Base-by-base conservation (phyloP, 2,113 vertebrate species). In the Apteryx mantelli region DNA sequence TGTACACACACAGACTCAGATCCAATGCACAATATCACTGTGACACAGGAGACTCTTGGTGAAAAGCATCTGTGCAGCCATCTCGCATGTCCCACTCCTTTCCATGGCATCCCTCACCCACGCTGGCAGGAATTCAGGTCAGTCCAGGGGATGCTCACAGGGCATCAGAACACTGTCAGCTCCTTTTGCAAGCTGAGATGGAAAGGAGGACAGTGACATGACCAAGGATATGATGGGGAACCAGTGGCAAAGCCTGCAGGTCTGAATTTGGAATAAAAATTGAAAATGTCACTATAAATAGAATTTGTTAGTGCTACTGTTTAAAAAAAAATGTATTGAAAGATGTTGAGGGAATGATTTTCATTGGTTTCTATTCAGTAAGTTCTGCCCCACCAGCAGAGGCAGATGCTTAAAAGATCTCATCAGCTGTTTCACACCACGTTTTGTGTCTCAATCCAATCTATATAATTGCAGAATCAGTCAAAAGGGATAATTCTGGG, bases 51-150 rank as follows among this genome's bases (percentile, higher is more conserved):
- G 63, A 40, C 22, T 11, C 40, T 22, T 22, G n/a, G 44, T 5
- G 22, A 19, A 61, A 61, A 26, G 21, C 20, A 22, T 21, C 76
- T 21, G 13, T 46, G 38, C 24, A 20, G n/a, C 17, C 8, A 13
- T 6, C 44, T 16, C 0, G 1, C 30, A 13, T 14, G 5, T 25
- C 16, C 26, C 55, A 30, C n/a, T 18, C 30, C 64, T 52, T 69
- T 17, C 65, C 9, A 3, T 8, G 44, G 38, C 16, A 22, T 63
- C 66, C 50, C 8, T n/a, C n/a, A 20, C 6, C 10, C 0, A 0
- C 2, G 34, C 34, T 55, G 48, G 42, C 28, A 22, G 66, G 69
- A 38, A 5, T 11, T 48, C n/a, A 10, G 34, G 50, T 68, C 13
- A 34, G 40, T 8, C 61, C 61, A 40, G 63, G 52, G 65, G 71